A percentile compares a stretch with the other conserved stretches of the same genome.
Evolutionary conservation across 30 jellyfish, hydroid and myxozoan species (phyloP).

Genomic region (Aurelia aurita complex sp. Pacific): DNA sequence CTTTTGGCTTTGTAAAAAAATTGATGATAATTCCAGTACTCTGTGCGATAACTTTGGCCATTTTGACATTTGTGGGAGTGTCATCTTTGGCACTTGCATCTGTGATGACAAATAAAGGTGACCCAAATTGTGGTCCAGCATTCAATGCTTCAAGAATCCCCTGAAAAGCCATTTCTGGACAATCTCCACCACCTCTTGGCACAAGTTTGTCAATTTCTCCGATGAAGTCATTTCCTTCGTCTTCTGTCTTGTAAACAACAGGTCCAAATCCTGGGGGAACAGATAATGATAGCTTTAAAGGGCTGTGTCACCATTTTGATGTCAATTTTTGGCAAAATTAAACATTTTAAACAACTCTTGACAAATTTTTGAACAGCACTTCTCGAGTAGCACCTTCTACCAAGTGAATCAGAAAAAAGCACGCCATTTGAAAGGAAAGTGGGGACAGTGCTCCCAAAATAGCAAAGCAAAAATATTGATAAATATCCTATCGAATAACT

Average conservation of each 20-base stretch:
- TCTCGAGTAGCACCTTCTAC: too few species aligned
- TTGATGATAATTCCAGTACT: conserved; percentile 74
- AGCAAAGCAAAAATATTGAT: too few species aligned
- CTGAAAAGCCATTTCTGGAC: conserved; percentile 81
- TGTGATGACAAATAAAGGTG: conserved; percentile 88
- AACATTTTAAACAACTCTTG: too few species aligned
- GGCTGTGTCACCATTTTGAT: background rate
- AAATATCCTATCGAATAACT: too few species aligned
- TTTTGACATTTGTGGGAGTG: conserved; percentile 54
- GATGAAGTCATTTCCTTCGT: conserved; percentile 60
- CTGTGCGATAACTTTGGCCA: conserved; percentile 83
- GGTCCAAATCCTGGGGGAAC: conserved; percentile 64
- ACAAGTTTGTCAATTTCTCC: conserved; percentile 38
- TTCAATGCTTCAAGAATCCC: conserved; percentile 89
- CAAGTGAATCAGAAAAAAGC: too few species aligned
- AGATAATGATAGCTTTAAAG: background rate
- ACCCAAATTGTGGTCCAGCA: conserved; percentile 86
- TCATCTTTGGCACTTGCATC: conserved; percentile 95
- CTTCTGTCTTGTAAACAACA: conserved; percentile 57
- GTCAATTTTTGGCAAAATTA: too few species aligned
- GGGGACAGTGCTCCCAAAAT: too few species aligned
- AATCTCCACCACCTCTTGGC: conserved; percentile 89
- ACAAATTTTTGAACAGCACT: too few species aligned
- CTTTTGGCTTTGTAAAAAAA: conserved; percentile 72
- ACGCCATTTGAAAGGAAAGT: too few species aligned